A percentile compares a stretch with the other conserved stretches of the same genome.
Conservation (phyloP, 2,888 invertebrate species). For the Pachliopta kotzebuea region DNA sequence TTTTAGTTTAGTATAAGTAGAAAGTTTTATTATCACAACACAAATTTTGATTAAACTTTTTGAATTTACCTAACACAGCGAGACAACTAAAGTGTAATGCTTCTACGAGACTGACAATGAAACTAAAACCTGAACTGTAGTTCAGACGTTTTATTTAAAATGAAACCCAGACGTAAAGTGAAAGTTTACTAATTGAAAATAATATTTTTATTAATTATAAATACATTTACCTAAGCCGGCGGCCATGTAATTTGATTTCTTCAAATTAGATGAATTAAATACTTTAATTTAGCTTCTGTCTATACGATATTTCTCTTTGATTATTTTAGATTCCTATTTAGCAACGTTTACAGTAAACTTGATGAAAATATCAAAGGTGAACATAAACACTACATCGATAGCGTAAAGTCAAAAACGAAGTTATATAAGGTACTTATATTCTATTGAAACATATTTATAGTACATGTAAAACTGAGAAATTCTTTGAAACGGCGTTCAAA, state of each 20-base stretch:
- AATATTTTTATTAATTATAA: background rate
- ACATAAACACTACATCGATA: background rate
- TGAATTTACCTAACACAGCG: constrained; percentile 23
- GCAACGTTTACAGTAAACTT: background rate
- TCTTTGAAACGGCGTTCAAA: background rate
- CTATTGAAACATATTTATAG: background rate
- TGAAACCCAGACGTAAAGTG: constrained; percentile 4
- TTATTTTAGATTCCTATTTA: too few species aligned
- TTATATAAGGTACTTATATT: background rate
- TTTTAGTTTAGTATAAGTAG: background rate
- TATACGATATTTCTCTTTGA: too few species aligned
- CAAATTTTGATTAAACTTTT: constrained; percentile 25
- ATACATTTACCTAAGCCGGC: background rate
- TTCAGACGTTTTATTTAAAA: constrained; percentile 14
- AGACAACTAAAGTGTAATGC: constrained; percentile 23
- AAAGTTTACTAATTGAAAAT: background rate
- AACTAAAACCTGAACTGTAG: constrained; percentile 20
- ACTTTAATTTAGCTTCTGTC: too few species aligned
- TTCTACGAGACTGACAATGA: constrained; percentile 16
- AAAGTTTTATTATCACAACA: constrained; percentile 19
- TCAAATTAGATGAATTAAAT: background rate
- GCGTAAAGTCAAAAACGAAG: background rate
- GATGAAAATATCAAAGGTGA: background rate
- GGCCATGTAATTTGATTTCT: background rate
- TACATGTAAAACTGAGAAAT: constrained; percentile 1